phyloP scores from a whole-genome alignment of 2,888 invertebrate species.

The Gerosis bhagava region DNA sequence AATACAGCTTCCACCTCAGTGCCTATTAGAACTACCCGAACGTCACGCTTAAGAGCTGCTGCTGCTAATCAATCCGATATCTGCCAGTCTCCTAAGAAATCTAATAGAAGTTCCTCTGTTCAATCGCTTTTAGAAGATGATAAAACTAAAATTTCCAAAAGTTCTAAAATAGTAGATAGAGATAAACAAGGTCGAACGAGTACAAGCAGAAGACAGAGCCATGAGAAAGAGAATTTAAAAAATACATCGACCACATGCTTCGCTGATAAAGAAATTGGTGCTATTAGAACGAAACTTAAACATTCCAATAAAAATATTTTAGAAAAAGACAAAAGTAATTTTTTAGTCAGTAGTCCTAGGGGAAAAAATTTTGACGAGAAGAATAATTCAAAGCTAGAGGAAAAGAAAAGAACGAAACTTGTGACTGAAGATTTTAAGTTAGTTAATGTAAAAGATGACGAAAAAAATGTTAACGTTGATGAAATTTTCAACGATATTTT shows the following conservation, averaged over 20 bases:
- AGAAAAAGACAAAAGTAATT: conserved; percentile 76
- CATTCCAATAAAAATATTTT: conserved; percentile 77
- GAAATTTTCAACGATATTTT: conserved; percentile 66
- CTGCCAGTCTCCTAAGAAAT: conserved; percentile 55
- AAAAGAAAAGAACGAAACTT: conserved; percentile 45
- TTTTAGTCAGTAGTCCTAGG: conserved; percentile 68
- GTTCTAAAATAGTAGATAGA: conserved; percentile 67
- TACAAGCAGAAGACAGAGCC: conserved; percentile 54
- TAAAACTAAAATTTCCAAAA: conserved; percentile 58
- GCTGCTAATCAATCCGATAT: conserved; percentile 69
- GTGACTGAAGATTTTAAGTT: conserved; percentile 49
- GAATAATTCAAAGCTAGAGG: conserved; percentile 49
- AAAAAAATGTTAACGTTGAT: conserved; percentile 53
- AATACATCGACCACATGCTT: conserved; percentile 48
- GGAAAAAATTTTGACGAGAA: conserved; percentile 57
- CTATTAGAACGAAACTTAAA: conserved; percentile 77
- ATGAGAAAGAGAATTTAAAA: conserved; percentile 68
- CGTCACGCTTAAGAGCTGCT: conserved; percentile 87
- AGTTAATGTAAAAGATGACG: conserved; percentile 42
- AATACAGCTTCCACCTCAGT: conserved; percentile 69
- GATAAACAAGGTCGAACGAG: conserved; percentile 53
- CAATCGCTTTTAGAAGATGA: conserved; percentile 65
- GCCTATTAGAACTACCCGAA: conserved; percentile 86
- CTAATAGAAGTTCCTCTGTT: conserved; percentile 68
- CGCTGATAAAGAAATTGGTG: conserved; percentile 71